Evolutionary conservation across 2,888 invertebrate species (phyloP), one percentile per base, ranked within the genome.

Genomic region (Idaea dimidiata): DNA sequence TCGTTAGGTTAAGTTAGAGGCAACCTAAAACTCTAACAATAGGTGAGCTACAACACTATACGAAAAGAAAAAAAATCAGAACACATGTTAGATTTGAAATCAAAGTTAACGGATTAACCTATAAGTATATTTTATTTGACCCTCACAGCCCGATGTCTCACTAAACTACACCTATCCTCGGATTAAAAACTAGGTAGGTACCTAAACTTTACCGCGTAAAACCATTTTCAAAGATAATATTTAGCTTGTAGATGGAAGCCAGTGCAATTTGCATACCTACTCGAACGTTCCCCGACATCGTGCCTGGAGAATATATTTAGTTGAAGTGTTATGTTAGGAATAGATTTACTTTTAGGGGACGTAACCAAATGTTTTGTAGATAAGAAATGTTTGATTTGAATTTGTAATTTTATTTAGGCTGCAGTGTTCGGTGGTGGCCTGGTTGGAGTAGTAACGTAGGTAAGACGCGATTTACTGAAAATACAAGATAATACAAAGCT

Each of bases 171-270:
- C 43, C 43, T 33, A 33, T 33, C 7, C 33, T 33, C 14, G 43
- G 14, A 43, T 43, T 14, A 43, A 43, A 43, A 43, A 43, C 24
- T 24, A 24, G 24, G 24, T 24, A 24, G 14, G 14, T 43, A 43
- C 7, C 2, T 43, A 43, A 8, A 43, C 43, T 43, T 43, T 43
- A 43, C 8, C 43, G 10, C 43, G 43, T 43, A 71, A 75, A 71
- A 73, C 65, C 65, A 73, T 76, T 76, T 73, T 67, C 68, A 73
- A 73, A 70, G 77, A 80, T 76, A 81, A 82, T 80, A 81, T 82
- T 82, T 79, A 72, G 73, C 63, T 71, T 70, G 63, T 62, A 70
- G 72, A 73, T 71, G 71, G 73, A 43, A 43, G 43, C 43, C 43
- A 43, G 43, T 43, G 43, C 43, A 43, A 43, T 43, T 43, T 43